Evolutionary conservation across 2,888 invertebrate genomes (phyloP).

Genomic region (Oeneis ivallda): DNA sequence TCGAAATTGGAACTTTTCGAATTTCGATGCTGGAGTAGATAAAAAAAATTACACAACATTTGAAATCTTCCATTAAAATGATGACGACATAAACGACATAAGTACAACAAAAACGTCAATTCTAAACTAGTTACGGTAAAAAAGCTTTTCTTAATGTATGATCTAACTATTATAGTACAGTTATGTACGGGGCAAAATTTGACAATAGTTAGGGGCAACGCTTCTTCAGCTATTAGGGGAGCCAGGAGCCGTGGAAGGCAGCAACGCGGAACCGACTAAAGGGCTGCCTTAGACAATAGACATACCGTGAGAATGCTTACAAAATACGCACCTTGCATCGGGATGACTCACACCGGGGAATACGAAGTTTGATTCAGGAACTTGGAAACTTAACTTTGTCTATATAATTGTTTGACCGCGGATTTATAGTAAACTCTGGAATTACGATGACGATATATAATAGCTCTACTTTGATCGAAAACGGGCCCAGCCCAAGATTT

Average conservation of each 20-base stretch:
- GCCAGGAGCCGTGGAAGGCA: conserved; percentile 64
- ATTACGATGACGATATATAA: too few species aligned
- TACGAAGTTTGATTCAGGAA: conserved; percentile 20
- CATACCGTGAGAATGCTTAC: conserved; percentile 42
- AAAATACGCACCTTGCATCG: conserved; percentile 9
- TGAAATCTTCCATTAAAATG: not conserved
- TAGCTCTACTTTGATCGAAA: too few species aligned
- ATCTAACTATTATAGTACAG: conserved; percentile 7
- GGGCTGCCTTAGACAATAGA: conserved; percentile 39
- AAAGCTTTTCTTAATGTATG: not conserved
- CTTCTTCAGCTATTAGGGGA: conserved; percentile 60
- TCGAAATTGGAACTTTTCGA: too few species aligned
- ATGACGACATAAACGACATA: not conserved
- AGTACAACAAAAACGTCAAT: not conserved
- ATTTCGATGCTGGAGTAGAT: too few species aligned
- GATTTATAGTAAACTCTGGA: too few species aligned
- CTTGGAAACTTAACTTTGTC: not conserved
- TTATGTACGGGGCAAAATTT: conserved; percentile 21
- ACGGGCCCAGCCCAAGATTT: too few species aligned
- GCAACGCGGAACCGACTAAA: conserved; percentile 58
- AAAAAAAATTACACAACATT: too few species aligned
- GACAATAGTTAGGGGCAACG: conserved; percentile 50
- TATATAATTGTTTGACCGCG: not conserved
- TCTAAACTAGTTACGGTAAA: not conserved
- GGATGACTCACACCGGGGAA: conserved; percentile 24